Base-by-base conservation (phyloP, 2,888 invertebrate species). In the Athrips mouffetella region DNA sequence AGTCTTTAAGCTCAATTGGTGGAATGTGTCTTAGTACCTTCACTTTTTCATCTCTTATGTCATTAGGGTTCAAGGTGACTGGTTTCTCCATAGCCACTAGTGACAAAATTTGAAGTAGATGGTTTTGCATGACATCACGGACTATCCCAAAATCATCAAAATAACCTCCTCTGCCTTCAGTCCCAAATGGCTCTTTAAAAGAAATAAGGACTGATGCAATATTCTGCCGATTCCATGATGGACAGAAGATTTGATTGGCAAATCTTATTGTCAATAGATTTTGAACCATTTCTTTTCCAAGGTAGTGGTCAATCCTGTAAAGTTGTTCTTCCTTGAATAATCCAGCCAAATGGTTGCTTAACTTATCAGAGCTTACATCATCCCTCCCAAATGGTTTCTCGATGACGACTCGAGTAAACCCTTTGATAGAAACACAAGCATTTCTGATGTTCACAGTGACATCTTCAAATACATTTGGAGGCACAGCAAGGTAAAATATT, bases 281-380 rank as follows among this genome's bases (percentile, higher is more conserved):
- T 82, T 99, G 99, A 0, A 99, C 99, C 99, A 99, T 99, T 87
- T 99, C 99, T 78, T 99, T 99, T 15, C 99, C 99, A 48, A 99
- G 90, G 73, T 99, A 99, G 80, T 99, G 99, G 82, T 99, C 99
- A 66, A 99, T 99, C 60, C 99, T 92, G 76, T 98, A 99, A 46
- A 99, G 91, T 80, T 99, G 97, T 48, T 98, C 95, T 88, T 99
- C 99, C 49, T 91, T 92, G 78, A 99, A 99, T 18, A 99, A 86
- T 0, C 92, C 90, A 1, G 94, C 91, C 59, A 99, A 85, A 80
- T 99, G 98, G 63, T 92, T 91, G 25, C 96, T 96, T 20, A 99
- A 89, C 54, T 92, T 91, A 47, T 94, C 92, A 0, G 99, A 99
- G 31, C 93, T 93, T 0, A 89, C 92, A 53, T 94, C 93, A 81